Percentiles rank a stretch among this genome's conserved stretches.
These are phyloP conservation scores for Bibio marci DNA, from an alignment of 2,888 invertebrate genomes.

Conservation along the genomic window DNA sequence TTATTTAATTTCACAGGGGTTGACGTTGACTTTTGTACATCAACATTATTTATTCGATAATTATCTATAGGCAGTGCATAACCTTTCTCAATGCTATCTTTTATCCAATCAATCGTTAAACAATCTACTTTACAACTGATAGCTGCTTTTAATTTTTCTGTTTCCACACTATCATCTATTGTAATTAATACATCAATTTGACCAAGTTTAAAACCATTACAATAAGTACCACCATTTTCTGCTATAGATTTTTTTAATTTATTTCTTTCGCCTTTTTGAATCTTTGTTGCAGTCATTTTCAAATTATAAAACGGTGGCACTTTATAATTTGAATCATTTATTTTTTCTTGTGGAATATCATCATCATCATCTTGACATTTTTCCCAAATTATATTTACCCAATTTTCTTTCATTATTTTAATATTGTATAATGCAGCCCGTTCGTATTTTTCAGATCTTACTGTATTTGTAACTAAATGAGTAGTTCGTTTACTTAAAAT, in stretches of 20 bases:
- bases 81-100: slow-evolving; percentile 46
- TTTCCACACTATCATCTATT: slow-evolving; percentile 20
- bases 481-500: too few relatives aligned
- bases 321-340: background rate
- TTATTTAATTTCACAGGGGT: background rate
- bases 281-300: slow-evolving; percentile 11
- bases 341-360: too few relatives aligned
- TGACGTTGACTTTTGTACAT: background rate
- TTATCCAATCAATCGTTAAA: slow-evolving; percentile 53
- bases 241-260: slow-evolving; percentile 49
- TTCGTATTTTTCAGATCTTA: too few relatives aligned
- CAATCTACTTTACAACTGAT: slow-evolving; percentile 30
- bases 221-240: slow-evolving; percentile 50
- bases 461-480: too few relatives aligned
- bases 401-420: slow-evolving; percentile 49
- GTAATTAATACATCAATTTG: slow-evolving; percentile 23
- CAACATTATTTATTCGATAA: slow-evolving; percentile 17
- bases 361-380: slow-evolving; percentile 37
- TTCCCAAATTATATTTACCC: slow-evolving; percentile 62
- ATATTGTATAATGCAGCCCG: slow-evolving; percentile 18
- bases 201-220: slow-evolving; percentile 26
- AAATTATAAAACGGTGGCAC: background rate
- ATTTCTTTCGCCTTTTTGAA: slow-evolving; percentile 16
- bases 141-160: slow-evolving; percentile 26
- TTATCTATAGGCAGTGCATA: slow-evolving; percentile 38